phyloP scores from a whole-genome alignment of 2,113 vertebrate genomes.

The Ciconia boyciana region DNA sequence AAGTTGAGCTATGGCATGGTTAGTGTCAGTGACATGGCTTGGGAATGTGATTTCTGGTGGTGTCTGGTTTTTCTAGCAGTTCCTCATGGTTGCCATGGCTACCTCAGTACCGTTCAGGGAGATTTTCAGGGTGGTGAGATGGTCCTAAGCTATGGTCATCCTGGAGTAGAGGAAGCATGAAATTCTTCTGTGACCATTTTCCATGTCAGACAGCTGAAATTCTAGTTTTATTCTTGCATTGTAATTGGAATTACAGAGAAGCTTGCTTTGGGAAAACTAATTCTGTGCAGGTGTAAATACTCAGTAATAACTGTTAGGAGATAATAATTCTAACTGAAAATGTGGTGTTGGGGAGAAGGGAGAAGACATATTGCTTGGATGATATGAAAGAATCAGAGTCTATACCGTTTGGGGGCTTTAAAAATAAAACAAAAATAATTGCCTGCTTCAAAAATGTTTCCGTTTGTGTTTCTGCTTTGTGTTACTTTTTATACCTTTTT shows the following conservation, averaged over 20 bases:
- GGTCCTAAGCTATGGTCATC: neutral
- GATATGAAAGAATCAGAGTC: neutral
- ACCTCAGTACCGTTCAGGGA: fast-evolving
- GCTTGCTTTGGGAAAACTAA: neutral
- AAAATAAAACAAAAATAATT: neutral
- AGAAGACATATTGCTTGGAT: neutral
- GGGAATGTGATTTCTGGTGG: neutral
- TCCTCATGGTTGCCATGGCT: neutral
- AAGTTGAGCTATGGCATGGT: neutral
- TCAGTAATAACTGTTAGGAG: neutral
- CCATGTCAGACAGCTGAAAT: neutral
- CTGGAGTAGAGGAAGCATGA: neutral
- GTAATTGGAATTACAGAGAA: neutral
- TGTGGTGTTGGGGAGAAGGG: neutral
- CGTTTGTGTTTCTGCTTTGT: neutral
- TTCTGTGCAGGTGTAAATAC: neutral
- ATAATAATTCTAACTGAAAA: neutral
- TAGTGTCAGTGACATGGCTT: neutral
- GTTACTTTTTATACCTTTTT: neutral
- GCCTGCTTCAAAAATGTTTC: neutral
- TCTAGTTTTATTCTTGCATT: neutral
- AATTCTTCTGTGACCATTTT: neutral
- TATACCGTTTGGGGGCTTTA: neutral
- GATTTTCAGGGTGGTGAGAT: neutral
- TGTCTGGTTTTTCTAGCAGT: neutral